phyloP scores from a whole-genome alignment of 2,888 invertebrate species.

The Xestobium rufovillosum region DNA sequence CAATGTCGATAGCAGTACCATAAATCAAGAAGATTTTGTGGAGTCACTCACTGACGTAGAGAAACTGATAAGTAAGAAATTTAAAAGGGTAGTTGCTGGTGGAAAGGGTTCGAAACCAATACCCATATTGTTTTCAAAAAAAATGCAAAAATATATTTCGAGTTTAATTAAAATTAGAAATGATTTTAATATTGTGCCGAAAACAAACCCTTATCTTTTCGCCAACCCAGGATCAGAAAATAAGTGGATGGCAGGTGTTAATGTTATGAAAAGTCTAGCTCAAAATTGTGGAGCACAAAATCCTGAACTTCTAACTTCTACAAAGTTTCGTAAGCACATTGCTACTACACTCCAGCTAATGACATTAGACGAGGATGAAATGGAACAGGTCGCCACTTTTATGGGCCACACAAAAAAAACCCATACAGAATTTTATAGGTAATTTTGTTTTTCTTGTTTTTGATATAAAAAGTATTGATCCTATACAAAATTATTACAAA shows the following conservation, averaged over 20 bases:
- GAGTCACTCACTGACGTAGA: slow-evolving; percentile 12
- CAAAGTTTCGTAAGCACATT: slow-evolving; percentile 19
- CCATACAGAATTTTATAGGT: slow-evolving; percentile 18
- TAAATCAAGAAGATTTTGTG: slow-evolving; percentile 15
- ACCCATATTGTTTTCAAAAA: slow-evolving; percentile 19
- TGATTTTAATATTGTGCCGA: slow-evolving; percentile 19
- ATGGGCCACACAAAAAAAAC: slow-evolving; percentile 20
- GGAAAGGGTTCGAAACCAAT: slow-evolving; percentile 22
- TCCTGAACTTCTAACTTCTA: slow-evolving; percentile 19
- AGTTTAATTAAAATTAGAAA: slow-evolving; percentile 19
- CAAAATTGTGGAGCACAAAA: slow-evolving; percentile 21
- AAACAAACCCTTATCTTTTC: slow-evolving; percentile 22
- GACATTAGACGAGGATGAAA: slow-evolving; percentile 18
- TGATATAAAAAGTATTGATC: too few species aligned
- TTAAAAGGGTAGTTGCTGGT: slow-evolving; percentile 20
- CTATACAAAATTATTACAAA: too few species aligned
- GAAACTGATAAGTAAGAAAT: slow-evolving; percentile 16
- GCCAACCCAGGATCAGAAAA: slow-evolving; percentile 21
- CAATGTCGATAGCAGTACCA: slow-evolving; percentile 8
- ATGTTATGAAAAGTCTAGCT: slow-evolving; percentile 19
- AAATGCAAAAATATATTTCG: slow-evolving; percentile 19
- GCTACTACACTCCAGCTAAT: slow-evolving; percentile 15
- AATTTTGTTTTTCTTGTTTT: too few species aligned
- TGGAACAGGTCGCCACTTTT: slow-evolving; percentile 21
- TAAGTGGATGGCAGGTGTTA: slow-evolving; percentile 22